Evolutionary conservation across 2,113 vertebrate species (phyloP).

Genomic region (Circaetus cinerascens): DNA sequence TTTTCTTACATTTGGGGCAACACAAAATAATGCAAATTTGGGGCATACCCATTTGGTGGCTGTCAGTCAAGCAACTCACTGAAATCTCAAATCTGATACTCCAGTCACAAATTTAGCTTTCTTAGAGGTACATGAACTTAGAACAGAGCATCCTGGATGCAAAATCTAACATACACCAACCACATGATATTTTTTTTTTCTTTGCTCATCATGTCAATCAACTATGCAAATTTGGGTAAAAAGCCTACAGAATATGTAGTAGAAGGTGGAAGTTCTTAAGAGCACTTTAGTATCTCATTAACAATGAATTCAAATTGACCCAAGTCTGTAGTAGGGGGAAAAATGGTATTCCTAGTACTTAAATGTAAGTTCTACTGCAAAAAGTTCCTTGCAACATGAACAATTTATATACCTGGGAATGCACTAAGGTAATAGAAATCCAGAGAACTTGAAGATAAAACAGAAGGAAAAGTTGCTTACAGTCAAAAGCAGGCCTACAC

Average conservation of each 20-base stretch:
- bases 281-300: neutral
- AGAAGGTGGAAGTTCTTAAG: neutral
- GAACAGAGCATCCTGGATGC: neutral
- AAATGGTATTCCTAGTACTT: neutral
- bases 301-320: neutral
- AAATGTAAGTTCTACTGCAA: neutral
- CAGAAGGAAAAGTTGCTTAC: neutral
- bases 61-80: neutral
- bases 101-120: neutral
- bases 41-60: neutral
- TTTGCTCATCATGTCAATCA: neutral
- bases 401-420: neutral
- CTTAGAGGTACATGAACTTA: neutral
- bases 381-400: neutral
- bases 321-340: accelerated
- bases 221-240: neutral
- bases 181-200: too few species aligned
- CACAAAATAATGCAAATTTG: neutral
- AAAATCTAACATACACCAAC: neutral
- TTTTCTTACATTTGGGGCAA: neutral
- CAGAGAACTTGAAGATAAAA: neutral
- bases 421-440: neutral
- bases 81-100: neutral
- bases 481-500: neutral
- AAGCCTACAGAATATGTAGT: accelerated